These are phyloP conservation scores for Pogona vitticeps DNA, from an alignment of 2,113 vertebrate species.

Conservation along the genomic window DNA sequence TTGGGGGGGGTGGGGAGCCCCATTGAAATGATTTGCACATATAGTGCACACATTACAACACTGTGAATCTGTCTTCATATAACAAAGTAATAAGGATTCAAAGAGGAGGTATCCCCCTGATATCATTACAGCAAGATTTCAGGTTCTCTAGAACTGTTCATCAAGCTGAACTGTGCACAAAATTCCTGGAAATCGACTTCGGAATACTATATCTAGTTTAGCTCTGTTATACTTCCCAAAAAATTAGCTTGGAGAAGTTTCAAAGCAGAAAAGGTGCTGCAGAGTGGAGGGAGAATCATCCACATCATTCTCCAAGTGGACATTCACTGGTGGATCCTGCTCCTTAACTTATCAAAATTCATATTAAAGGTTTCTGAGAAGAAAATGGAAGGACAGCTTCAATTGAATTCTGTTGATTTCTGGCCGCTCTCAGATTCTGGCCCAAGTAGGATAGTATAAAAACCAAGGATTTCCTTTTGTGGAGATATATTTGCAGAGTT, in stretches of 20 bases:
- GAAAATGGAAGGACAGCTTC: neutral
- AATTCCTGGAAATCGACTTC: neutral
- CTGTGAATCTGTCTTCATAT: too few species aligned
- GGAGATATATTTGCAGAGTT: neutral
- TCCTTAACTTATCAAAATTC: neutral
- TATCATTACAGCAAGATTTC: neutral
- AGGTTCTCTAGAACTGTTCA: neutral
- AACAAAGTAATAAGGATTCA: too few species aligned
- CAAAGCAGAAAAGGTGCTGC: too few species aligned
- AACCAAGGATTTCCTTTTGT: neutral
- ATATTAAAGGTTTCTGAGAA: neutral
- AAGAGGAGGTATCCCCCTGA: too few species aligned
- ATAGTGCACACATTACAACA: too few species aligned
- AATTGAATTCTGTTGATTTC: neutral
- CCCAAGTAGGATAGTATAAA: neutral
- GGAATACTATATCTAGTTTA: neutral
- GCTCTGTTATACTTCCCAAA: neutral
- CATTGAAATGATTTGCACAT: too few species aligned
- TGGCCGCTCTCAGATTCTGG: neutral
- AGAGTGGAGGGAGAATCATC: too few species aligned
- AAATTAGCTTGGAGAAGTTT: too few species aligned
- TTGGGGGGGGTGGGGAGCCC: too few species aligned
- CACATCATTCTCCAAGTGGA: too few species aligned
- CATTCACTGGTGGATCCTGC: neutral
- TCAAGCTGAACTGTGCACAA: neutral